Evolutionary conservation across 1,140 invertebrate species (phyloP), one percentile per base, ranked within the genome.

Genomic region (Heliothis virescens): DNA sequence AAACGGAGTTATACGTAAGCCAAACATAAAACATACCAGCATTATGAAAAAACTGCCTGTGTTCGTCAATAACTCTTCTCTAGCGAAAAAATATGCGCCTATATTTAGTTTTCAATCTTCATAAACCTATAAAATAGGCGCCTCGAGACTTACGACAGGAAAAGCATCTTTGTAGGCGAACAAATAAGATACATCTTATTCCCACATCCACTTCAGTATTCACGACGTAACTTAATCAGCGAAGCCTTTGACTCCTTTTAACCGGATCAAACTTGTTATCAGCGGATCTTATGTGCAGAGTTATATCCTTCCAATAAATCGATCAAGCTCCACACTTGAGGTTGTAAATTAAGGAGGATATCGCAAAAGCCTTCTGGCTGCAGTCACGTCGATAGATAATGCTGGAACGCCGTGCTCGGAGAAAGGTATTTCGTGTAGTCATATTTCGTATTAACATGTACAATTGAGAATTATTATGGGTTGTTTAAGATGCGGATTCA

Each of bases 301-400:
- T 71, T 71, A 53, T 71, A 53, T 52, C 48, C 67, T 12, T 4
- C 21, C 48, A 71, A 71, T 71, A 71, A 71, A 71, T 71, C 67
- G 67, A 71, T 52, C 48, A 9, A 12, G 21, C 7, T 71, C 48
- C 48, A 71, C 21, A 71, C 47, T 71, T 50, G 48, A 71, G 21
- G 67, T 7, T 53, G 67, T 71, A 71, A 53, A 71, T 71, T 71
- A 71, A 71, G 67, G 21, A 71, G 67, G 67, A 71, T 71, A 71
- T 71, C 67, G 34, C 16, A 16, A 52, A 50, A 69, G 21, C 48
- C 48, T 71, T 67, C 63, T 18, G 63, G 18, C 63, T 63, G 21
- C 67, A 53, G 48, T 10, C 48, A 48, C 63, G 67, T 53, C 67
- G 18, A 21, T 71, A 71, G 67, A 71, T 71, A 71, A 67, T 21